phyloP scores from a whole-genome alignment of 2,113 vertebrate genomes.

The Elgaria multicarinata region DNA sequence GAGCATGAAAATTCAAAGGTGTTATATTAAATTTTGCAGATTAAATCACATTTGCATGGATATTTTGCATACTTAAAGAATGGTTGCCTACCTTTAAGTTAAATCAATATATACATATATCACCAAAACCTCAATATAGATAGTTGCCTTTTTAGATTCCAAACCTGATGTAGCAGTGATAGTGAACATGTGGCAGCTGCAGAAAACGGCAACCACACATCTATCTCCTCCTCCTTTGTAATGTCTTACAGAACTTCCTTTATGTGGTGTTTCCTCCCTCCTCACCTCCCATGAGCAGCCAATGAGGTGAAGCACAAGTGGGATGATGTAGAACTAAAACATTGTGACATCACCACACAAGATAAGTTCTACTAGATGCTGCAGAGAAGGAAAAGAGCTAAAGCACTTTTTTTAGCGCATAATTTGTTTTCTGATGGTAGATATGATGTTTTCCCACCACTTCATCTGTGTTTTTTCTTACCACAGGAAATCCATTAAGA shows the following conservation, averaged over 20 bases:
- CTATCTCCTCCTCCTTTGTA: background rate
- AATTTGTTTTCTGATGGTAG: background rate
- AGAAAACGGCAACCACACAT: background rate
- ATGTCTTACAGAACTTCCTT: background rate
- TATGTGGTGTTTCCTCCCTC: background rate
- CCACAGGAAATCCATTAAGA: background rate
- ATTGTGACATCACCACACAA: background rate
- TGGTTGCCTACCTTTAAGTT: background rate
- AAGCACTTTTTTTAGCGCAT: background rate
- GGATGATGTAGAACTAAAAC: background rate
- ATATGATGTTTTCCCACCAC: background rate
- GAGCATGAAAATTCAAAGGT: background rate
- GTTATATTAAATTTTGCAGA: background rate
- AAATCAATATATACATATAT: background rate
- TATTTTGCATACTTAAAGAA: background rate
- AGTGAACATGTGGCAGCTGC: background rate
- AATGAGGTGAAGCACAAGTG: background rate
- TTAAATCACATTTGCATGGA: background rate
- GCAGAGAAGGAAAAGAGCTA: background rate
- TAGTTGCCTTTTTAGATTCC: background rate
- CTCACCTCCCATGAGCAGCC: too few relatives aligned
- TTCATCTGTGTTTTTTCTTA: background rate
- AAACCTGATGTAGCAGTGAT: background rate
- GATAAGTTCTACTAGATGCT: background rate
- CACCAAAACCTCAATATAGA: background rate